Base-by-base conservation (phyloP, 2,888 invertebrate species). In the Cerastis rubricosa region DNA sequence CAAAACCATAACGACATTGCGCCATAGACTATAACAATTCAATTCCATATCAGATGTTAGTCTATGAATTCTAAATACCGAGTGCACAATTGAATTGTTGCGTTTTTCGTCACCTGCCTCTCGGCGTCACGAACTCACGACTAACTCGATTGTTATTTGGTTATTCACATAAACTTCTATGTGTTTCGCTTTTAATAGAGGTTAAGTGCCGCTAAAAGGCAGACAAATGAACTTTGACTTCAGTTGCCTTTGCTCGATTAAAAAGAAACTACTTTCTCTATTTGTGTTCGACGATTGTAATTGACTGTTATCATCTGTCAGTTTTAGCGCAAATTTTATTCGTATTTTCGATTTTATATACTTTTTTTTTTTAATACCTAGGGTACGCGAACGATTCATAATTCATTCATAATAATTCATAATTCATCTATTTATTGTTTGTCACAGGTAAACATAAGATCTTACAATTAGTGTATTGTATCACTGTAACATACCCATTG, bases 81-180 rank as follows among this genome's bases (percentile, higher is more conserved):
- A 89, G 88, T 83, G 76, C 84, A 90, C 92, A 91, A 93, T 92
- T 91, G 91, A 90, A 89, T 91, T 88, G 90, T 89, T 83, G 89
- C 88, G 90, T 91, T 92, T 92, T 92, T 92, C 92, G 90, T 92
- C 93, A 93, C 93, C 90, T 93, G 91, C 85, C 74, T 83, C 85
- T 83, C 74, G 85, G 88, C 87, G 91, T 90, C 89, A 89, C 90
- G 89, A 89, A 83, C 89, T 90, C 93, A 92, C 92, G 92, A 92
- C 88, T 88, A 77, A 80, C 70, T 86, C 88, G 85, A 89, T 89
- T 89, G 88, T 87, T 87, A 88, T 90, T 88, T 89, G 87, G 88
- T 87, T 88, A 88, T 87, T 87, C 81, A 88, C 88, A 87, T 90
- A 89, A 88, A 83, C 81, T 84, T 83, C 78, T 82, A 86, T 86